Base-by-base conservation (phyloP, 1,140 invertebrate genomes). In the Aradophagus sp. region DNA sequence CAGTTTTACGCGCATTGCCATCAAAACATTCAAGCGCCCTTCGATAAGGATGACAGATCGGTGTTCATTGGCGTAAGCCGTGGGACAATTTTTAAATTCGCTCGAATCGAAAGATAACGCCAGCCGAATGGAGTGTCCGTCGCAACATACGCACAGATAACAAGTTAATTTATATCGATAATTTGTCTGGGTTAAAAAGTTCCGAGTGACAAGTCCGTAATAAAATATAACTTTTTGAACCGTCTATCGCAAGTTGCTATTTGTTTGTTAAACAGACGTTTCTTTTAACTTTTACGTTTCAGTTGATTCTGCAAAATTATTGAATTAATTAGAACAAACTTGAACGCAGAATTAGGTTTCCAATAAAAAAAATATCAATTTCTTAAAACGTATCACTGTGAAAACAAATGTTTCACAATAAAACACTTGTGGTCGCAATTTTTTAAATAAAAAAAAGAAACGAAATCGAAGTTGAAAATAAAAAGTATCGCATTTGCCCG, bases 261-360 rank as follows among this genome's bases (percentile, higher is more conserved):
- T 48, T 26, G 45, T 29, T n/a, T 52, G 26, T 69, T 77, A 70
- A 77, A 75, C 75, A 77, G 65, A 74, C 74, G 73, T 74, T 75
- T 75, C 76, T 77, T 58, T 80, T 80, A 44, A 29, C 41, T 47
- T 47, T 10, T 12, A 19, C 42, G 11, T 42, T n/a, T n/a, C n/a
- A n/a, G n/a, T n/a, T n/a, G n/a, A n/a, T n/a, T n/a, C n/a, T n/a
- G n/a, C n/a, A n/a, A n/a, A n/a, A n/a, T n/a, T n/a, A n/a, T n/a
- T n/a, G n/a, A n/a, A n/a, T n/a, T n/a, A n/a, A n/a, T n/a, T n/a
- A n/a, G n/a, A n/a, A n/a, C n/a, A n/a, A n/a, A n/a, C n/a, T n/a
- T n/a, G n/a, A n/a, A n/a, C n/a, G n/a, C n/a, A n/a, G n/a, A n/a
- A n/a, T n/a, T n/a, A n/a, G n/a, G n/a, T n/a, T n/a, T n/a, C n/a